These are phyloP conservation scores for Thamnophis elegans DNA, from an alignment of 2,797 vertebrate species.

Conservation along the genomic window DNA sequence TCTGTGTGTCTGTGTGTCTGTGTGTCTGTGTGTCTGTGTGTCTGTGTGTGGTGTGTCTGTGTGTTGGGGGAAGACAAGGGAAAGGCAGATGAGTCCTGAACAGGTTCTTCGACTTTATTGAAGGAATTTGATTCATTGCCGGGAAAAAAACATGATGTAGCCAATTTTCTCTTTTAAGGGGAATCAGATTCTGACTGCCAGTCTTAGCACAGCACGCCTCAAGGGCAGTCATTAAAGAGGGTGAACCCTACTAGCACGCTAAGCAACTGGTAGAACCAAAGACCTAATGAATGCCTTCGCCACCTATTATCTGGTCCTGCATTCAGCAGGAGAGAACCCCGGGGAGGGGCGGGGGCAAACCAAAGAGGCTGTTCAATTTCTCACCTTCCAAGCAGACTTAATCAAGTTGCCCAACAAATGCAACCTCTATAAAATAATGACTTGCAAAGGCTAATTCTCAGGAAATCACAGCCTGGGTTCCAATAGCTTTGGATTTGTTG, in stretches of 20 bases:
- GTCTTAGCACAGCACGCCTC: conserved; percentile 57
- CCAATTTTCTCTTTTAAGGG: conserved; percentile 48
- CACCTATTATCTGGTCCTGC: conserved; percentile 61
- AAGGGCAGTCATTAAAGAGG: conserved; percentile 51
- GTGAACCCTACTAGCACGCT: conserved; percentile 46
- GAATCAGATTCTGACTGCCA: conserved; percentile 53
- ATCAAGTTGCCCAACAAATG: conserved; percentile 46
- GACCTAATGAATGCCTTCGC: conserved; percentile 58
- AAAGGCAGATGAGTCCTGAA: not conserved
- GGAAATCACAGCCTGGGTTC: conserved; percentile 39
- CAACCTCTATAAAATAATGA: conserved; percentile 48
- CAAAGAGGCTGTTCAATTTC: conserved; percentile 55
- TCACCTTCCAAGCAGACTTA: conserved; percentile 44
- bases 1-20: not conserved
- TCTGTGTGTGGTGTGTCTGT: no score
- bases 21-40: no score
- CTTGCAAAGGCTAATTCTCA: conserved; percentile 34
- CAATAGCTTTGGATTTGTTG: conserved; percentile 1
- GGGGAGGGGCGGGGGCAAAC: conserved; percentile 15
- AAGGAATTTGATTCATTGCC: conserved; percentile 29
- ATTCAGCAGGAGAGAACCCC: conserved; percentile 42
- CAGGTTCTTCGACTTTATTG: not conserved
- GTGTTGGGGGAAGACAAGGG: no score
- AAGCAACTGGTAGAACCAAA: conserved; percentile 51
- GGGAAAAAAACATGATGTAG: conserved; percentile 22